Conservation (phyloP, 2,113 vertebrate genomes). For the Marcusenius ussheri region DNA sequence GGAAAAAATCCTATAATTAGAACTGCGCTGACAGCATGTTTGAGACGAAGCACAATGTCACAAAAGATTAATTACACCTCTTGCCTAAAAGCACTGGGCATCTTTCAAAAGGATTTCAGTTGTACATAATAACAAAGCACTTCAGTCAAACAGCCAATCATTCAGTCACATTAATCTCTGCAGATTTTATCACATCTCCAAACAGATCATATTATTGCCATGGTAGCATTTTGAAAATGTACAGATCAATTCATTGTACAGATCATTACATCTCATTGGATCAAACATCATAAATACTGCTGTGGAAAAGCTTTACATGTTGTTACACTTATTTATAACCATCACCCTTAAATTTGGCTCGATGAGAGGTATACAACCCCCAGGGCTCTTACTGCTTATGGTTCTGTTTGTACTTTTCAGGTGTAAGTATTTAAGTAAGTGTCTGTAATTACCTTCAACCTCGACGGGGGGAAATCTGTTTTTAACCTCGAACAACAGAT, state of each 20-base stretch:
- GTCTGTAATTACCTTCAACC: neutral
- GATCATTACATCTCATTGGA: neutral
- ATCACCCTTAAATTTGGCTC: neutral
- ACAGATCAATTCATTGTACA: neutral
- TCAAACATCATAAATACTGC: neutral
- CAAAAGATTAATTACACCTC: neutral
- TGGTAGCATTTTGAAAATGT: neutral
- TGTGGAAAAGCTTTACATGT: neutral
- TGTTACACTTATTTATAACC: neutral
- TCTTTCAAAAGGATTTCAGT: neutral
- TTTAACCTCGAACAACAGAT: neutral
- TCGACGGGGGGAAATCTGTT: neutral
- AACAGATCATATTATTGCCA: neutral
- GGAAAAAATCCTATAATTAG: neutral
- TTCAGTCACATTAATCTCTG: neutral
- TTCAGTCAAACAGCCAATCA: neutral
- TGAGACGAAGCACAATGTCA: neutral
- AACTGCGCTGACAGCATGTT: neutral
- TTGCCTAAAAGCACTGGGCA: neutral
- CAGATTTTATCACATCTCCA: neutral
- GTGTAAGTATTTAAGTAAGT: constrained; percentile 5
- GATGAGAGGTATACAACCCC: neutral
- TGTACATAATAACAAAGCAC: neutral
- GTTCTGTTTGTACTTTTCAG: neutral
- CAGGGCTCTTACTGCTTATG: neutral